These are phyloP conservation scores for Onychostruthus taczanowskii DNA, from an alignment of 2,113 vertebrate genomes.

Conservation along the genomic window DNA sequence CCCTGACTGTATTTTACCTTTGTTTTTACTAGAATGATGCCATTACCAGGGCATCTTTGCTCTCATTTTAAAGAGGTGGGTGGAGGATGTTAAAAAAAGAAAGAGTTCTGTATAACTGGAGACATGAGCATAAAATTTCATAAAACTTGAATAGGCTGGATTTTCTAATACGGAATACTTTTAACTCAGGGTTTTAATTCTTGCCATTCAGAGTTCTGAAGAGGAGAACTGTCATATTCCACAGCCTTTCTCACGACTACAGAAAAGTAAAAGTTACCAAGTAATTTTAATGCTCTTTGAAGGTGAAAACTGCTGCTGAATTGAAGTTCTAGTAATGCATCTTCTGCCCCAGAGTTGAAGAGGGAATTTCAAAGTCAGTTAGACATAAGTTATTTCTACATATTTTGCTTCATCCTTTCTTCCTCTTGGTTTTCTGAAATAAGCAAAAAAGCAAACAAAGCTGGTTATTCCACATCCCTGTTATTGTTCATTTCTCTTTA, in stretches of 20 bases:
- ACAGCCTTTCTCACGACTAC: not conserved
- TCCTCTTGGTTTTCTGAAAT: not conserved
- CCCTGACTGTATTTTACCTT: not conserved
- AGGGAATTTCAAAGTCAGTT: conserved; percentile 7
- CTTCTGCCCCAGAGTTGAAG: not conserved
- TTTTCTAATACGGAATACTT: not conserved
- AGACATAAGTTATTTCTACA: not conserved
- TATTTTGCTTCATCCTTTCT: not conserved
- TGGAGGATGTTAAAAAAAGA: not conserved
- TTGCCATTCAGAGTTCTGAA: not conserved
- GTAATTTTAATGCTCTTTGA: conserved; percentile 4
- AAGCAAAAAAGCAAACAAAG: not conserved
- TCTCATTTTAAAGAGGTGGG: not conserved
- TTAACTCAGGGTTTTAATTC: not conserved
- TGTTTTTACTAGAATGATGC: not conserved
- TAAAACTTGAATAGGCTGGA: not conserved
- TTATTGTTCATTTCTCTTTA: not conserved
- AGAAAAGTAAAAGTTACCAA: not conserved
- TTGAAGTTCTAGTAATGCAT: not conserved
- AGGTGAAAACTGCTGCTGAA: not conserved
- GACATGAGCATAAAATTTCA: not conserved
- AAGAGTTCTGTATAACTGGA: not conserved
- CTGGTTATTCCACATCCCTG: not conserved
- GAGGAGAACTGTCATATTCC: not conserved
- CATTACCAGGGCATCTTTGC: not conserved